Evolutionary conservation across 2,113 vertebrate species (phyloP).

Genomic region (Tragelaphus scriptus): DNA sequence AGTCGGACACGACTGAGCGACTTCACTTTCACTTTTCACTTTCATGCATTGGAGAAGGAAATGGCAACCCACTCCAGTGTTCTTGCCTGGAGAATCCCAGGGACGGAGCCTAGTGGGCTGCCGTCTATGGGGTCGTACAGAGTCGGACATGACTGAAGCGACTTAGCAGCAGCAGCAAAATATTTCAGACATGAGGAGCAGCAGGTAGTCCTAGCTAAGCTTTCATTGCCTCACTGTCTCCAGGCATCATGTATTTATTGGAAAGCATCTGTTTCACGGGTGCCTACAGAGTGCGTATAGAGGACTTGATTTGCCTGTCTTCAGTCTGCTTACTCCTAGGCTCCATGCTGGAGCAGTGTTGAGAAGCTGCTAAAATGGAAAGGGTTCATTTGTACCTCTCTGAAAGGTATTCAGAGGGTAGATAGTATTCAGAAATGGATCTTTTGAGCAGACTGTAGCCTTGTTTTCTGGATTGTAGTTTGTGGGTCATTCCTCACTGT

Average conservation of each 20-base stretch:
- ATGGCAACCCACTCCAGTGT: no score
- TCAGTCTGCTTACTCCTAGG: neutral
- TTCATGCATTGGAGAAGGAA: no score
- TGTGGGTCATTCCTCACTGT: neutral
- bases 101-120: no score
- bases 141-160: no score
- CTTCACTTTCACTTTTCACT: no score
- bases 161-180: neutral
- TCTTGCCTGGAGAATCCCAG: no score
- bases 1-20: no score
- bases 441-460: neutral
- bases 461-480: neutral
- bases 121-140: no score
- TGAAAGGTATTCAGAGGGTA: neutral
- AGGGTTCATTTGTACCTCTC: neutral
- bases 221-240: neutral
- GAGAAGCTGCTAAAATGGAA: neutral
- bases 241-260: neutral
- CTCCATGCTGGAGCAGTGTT: neutral
- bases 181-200: neutral
- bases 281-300: neutral
- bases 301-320: neutral
- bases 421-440: neutral
- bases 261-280: neutral
- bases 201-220: neutral